A percentile compares a stretch with the other conserved stretches of the same genome.
phyloP scores from a whole-genome alignment of 2,797 vertebrate species.

The Gambusia yucatana region DNA sequence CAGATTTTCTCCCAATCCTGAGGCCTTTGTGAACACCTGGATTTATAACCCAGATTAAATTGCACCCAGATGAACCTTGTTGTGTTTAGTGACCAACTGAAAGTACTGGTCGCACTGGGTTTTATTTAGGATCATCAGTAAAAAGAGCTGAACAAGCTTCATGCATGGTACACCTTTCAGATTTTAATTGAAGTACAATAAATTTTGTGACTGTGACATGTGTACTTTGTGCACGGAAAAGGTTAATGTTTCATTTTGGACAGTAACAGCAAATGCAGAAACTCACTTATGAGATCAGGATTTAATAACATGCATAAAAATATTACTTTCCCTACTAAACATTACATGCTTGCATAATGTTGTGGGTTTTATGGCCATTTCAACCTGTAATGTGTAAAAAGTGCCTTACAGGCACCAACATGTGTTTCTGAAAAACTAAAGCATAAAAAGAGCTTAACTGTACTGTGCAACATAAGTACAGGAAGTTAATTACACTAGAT shows the following conservation, averaged over 20 bases:
- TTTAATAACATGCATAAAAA: neutral
- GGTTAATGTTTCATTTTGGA: conserved; percentile 1
- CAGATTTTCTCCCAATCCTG: neutral
- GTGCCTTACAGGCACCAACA: neutral
- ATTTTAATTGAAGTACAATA: neutral
- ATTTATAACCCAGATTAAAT: neutral
- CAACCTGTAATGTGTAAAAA: neutral
- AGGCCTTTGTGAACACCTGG: neutral
- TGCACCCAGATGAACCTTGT: neutral
- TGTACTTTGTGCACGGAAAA: conserved; percentile 1
- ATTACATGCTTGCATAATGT: neutral
- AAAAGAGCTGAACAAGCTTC: neutral
- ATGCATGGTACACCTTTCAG: neutral
- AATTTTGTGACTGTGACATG: neutral
- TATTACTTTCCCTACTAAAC: neutral
- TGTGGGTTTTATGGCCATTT: conserved; percentile 13
- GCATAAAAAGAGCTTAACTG: neutral
- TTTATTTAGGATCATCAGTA: neutral
- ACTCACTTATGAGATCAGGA: neutral
- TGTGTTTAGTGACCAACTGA: neutral
- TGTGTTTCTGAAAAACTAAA: neutral
- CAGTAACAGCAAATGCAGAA: neutral
- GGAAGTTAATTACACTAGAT: neutral
- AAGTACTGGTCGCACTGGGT: neutral
- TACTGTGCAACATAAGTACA: neutral